phyloP scores from a whole-genome alignment of 2,113 vertebrate species.

The Narcine bancroftii region DNA sequence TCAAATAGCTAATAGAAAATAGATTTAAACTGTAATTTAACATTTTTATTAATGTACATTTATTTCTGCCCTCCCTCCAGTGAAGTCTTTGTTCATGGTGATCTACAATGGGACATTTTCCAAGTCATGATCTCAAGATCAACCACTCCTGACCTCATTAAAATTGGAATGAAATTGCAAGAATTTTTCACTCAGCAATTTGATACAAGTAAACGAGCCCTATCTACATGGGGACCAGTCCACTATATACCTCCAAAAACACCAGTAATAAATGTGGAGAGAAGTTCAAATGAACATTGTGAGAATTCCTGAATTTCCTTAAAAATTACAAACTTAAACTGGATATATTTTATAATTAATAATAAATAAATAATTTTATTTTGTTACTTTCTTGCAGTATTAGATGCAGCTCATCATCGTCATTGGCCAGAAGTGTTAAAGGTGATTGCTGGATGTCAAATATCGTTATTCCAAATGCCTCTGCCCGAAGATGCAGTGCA shows the following conservation, averaged over 20 bases:
- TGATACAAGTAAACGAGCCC: constrained; percentile 91
- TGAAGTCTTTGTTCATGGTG: constrained; percentile 93
- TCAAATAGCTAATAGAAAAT: too few species aligned
- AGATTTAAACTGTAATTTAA: too few species aligned
- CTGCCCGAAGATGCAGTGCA: constrained; percentile 90
- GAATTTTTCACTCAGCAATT: constrained; percentile 99
- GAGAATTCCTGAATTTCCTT: constrained; percentile 45
- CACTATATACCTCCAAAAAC: constrained; percentile 87
- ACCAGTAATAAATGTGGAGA: constrained; percentile 69
- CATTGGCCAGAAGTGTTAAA: constrained; percentile 94
- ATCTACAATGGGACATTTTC: constrained; percentile 98
- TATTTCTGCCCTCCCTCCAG: constrained; percentile 52
- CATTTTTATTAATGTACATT: neutral
- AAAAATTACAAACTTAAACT: neutral
- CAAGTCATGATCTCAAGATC: constrained; percentile 99
- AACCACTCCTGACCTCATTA: constrained; percentile 94
- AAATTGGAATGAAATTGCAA: constrained; percentile 98
- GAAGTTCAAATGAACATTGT: constrained; percentile 77
- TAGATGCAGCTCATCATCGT: constrained; percentile 89
- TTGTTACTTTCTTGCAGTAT: constrained; percentile 55
- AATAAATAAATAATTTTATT: constrained; percentile 3
- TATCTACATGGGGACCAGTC: constrained; percentile 95
- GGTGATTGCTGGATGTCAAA: constrained; percentile 87
- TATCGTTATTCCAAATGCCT: constrained; percentile 91
- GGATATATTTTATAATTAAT: neutral